A percentile compares a stretch with the other conserved stretches of the same genome.
phyloP scores from a whole-genome alignment of 1,140 invertebrate species.

The Chrysomallon squamiferum region DNA sequence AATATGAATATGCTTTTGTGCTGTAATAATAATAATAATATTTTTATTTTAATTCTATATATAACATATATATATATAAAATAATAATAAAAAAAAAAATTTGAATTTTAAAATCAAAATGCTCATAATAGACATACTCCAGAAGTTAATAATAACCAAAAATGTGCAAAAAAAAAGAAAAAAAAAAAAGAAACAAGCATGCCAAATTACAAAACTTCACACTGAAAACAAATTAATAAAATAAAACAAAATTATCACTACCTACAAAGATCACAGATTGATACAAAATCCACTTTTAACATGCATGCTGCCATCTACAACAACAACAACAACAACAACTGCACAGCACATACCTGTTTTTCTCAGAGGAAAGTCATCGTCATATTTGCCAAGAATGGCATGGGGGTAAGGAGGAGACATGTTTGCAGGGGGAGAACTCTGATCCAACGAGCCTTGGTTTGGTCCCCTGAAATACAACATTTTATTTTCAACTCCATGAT shows the following conservation, averaged over 20 bases:
- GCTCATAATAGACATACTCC: too few species aligned
- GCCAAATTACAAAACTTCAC: too few species aligned
- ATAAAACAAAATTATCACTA: conserved; percentile 6
- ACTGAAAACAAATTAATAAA: too few species aligned
- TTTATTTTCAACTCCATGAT: neutral
- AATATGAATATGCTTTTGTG: too few species aligned
- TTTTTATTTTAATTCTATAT: too few species aligned
- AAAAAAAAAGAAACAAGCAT: too few species aligned
- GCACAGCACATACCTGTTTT: conserved; percentile 82
- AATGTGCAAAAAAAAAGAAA: too few species aligned
- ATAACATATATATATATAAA: too few species aligned
- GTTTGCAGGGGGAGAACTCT: conserved; percentile 54
- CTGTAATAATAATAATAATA: too few species aligned
- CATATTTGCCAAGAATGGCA: conserved; percentile 72
- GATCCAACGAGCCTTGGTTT: conserved; percentile 41
- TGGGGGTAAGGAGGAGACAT: conserved; percentile 62
- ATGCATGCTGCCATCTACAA: neutral
- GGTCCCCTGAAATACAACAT: conserved; percentile 30
- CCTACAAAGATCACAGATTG: neutral
- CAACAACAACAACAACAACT: neutral
- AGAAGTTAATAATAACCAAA: too few species aligned
- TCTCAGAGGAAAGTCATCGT: conserved; percentile 88
- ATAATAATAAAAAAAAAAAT: too few species aligned
- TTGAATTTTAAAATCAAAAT: too few species aligned
- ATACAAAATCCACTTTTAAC: neutral